These are phyloP conservation scores for Eudyptes chrysolophus DNA, from an alignment of 2,113 vertebrate genomes.

Conservation along the genomic window DNA sequence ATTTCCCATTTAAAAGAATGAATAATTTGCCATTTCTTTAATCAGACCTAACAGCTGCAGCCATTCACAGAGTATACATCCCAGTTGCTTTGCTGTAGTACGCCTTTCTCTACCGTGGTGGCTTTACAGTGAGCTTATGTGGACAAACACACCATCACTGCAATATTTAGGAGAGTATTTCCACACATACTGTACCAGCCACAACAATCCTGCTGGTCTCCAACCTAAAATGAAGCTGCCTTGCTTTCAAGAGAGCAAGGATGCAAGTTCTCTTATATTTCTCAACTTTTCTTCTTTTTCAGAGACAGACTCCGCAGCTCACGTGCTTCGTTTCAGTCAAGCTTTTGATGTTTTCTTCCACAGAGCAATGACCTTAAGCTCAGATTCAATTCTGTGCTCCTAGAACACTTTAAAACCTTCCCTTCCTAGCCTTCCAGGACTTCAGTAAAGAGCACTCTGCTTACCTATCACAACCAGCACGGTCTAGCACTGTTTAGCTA, in stretches of 20 bases:
- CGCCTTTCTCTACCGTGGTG: not conserved
- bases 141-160: not conserved
- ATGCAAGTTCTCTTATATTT: not conserved
- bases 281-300: not conserved
- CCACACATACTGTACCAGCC: not conserved
- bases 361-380: not conserved
- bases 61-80: not conserved
- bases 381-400: fast-evolving
- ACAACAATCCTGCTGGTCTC: not conserved
- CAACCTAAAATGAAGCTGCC: not conserved
- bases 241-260: not conserved
- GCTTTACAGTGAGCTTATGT: not conserved
- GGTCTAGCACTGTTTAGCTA: not conserved
- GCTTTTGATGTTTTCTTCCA: not conserved
- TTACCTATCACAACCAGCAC: not conserved
- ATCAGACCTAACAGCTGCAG: not conserved
- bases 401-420: not conserved
- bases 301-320: not conserved
- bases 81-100: not conserved
- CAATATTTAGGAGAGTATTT: not conserved
- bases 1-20: not conserved
- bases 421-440: not conserved
- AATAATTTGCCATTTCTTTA: not conserved
- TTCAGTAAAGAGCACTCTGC: not conserved
- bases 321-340: not conserved